Base-by-base conservation (phyloP, 2,797 vertebrate species). In the Fundulus diaphanus region DNA sequence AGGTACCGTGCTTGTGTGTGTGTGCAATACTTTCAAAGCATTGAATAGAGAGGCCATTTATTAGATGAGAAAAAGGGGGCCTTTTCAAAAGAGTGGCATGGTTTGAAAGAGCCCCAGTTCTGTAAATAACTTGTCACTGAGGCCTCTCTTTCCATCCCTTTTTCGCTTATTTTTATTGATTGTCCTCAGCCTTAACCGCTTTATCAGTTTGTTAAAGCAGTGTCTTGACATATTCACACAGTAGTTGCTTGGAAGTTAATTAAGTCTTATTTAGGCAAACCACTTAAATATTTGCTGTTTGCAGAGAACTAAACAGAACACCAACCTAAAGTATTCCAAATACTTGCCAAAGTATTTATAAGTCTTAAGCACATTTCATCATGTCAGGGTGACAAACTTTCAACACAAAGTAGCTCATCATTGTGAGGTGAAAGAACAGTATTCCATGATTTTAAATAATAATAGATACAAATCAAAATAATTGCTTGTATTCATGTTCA, bases 41-140 rank as follows among this genome's bases (percentile, higher is more conserved):
- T 83, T n/a, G 77, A 88, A 87, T 52, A 92, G 91, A 93, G 88
- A 95, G 94, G 92, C 90, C 94, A 97, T 97, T 97, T 97, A 97
- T 96, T 95, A 96, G 95, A 95, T 95, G 95, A 95, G 92, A 96
- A 94, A 93, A 91, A 94, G 56, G 48, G 93, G 88, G 86, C 92
- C 88, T 90, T 92, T 95, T 93, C 78, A 82, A 95, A 96, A 95
- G 93, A 96, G 96, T 94, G 95, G 95, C 95, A 92, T 27, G 44
- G 89, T 94, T 92, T 95, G 93, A 96, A 95, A 95, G 95, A 94
- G 86, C 90, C 79, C 83, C 78, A 9, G 86, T 89, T 92, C 93
- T 92, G 92, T 76, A 82, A 79, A 87, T 81, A 87, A 74, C 90
- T 90, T 94, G 91, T 95, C 91, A 82, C 90, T 63, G 72, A 73